Percentiles rank a stretch among this genome's conserved stretches.
These are phyloP conservation scores for Paracanthobrama guichenoti DNA, from an alignment of 2,113 vertebrate species.

Conservation along the genomic window DNA sequence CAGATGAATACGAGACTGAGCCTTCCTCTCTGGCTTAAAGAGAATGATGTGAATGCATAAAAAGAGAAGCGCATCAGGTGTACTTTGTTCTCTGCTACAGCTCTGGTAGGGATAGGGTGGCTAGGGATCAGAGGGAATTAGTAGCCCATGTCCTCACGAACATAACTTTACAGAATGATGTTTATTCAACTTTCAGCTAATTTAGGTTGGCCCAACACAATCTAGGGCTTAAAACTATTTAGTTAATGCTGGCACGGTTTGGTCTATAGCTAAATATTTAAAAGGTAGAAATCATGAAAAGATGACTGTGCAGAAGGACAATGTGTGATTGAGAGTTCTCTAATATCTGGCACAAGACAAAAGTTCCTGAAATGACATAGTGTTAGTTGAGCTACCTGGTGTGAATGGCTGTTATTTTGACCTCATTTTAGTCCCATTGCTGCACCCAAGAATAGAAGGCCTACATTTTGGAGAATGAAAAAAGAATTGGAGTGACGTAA, in stretches of 20 bases:
- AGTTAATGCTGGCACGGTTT: not conserved
- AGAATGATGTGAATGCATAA: constrained; percentile 6
- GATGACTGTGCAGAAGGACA: not conserved
- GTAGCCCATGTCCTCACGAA: constrained; percentile 59
- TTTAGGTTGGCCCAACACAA: not conserved
- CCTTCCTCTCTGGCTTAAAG: not conserved
- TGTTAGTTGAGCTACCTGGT: constrained; percentile 10
- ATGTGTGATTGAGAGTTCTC: not conserved
- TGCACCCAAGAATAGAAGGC: constrained; percentile 25
- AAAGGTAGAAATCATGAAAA: not conserved
- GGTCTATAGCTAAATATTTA: not conserved
- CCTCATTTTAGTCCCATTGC: constrained; percentile 39
- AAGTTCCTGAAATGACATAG: not conserved
- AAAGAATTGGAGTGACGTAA: constrained; percentile 15
- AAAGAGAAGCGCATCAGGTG: constrained; percentile 7
- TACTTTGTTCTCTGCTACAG: not conserved
- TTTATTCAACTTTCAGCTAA: not conserved
- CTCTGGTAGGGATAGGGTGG: not conserved
- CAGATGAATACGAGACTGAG: constrained; percentile 38
- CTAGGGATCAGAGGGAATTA: constrained; percentile 78
- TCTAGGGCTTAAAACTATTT: not conserved
- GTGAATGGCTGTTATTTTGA: constrained; percentile 19
- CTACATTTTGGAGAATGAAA: constrained; percentile 34
- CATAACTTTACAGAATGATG: constrained; percentile 41
- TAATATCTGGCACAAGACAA: not conserved